These are phyloP conservation scores for Eclectus roratus DNA, from an alignment of 2,113 vertebrate species.

Conservation along the genomic window DNA sequence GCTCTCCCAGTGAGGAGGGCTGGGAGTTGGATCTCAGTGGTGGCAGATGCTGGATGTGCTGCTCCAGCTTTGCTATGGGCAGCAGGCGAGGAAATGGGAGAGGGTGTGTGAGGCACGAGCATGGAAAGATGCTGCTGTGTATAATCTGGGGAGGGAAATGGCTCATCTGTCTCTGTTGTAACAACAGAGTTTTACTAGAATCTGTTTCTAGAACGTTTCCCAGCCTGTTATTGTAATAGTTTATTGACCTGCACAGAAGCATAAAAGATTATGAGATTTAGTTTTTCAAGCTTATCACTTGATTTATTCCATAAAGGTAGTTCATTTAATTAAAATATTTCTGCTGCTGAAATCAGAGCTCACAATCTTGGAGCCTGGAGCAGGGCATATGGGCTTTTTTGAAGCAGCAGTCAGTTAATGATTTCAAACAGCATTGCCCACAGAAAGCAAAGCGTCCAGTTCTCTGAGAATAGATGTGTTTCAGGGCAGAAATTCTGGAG, in stretches of 20 bases:
- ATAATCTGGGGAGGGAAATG: background rate
- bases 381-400: background rate
- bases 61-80: background rate
- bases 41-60: background rate
- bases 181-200: background rate
- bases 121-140: background rate
- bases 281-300: constrained; percentile 52
- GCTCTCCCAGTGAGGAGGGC: background rate
- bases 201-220: background rate
- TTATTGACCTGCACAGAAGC: constrained; percentile 35
- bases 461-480: background rate
- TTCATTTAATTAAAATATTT: constrained; percentile 56
- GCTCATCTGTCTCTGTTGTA: background rate
- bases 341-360: background rate
- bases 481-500: background rate
- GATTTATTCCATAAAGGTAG: constrained; percentile 42
- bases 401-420: background rate
- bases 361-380: background rate
- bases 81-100: background rate
- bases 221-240: constrained; percentile 36
- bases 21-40: background rate
- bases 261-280: constrained; percentile 28
- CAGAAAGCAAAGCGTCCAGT: background rate
- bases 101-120: background rate
- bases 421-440: background rate